Evolutionary conservation across 2,888 invertebrate species (phyloP), one percentile per base, ranked within the genome.

Genomic region (Nemotelus nigrinus): DNA sequence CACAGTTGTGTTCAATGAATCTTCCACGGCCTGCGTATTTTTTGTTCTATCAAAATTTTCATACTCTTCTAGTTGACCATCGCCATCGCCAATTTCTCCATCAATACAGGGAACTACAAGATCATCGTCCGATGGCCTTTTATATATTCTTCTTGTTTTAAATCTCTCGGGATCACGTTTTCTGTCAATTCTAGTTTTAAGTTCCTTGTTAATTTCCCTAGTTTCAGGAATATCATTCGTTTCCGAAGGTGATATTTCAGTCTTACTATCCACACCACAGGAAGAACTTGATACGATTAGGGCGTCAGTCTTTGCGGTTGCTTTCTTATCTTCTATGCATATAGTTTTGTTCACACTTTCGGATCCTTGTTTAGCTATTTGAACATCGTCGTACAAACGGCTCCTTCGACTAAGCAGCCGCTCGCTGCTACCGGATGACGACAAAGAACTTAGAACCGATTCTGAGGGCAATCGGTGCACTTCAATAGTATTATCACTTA

Each of bases 101-200:
- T 86, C 86, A 80, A 86, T 86, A 82, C 86, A 86, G 83, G 86
- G 86, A 82, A 86, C 86, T 83, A 85, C 83, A 79, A 86, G 82
- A 77, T 84, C 83, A 68, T 78, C 80, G 80, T 78, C 80, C 75
- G 80, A 77, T 72, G 82, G 80, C 82, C 78, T 80, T 71, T 83
- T 85, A 43, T 84, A 84, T 76, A 87, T 85, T 82, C 86, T 84
- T 77, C 87, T 87, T n/a, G 87, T 87, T 82, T 86, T 87, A 77
- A 87, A 87, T 44, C 87, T 86, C 80, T 87, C 87, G 10, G 86
- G 85, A 82, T 87, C 85, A 25, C 85, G 82, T 72, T 83, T 83
- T 25, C 85, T 85, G 68, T 85, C 84, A 5, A 74, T 71, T 76
- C 81, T 81, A 79, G 80, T 80, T 79, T 79, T 80, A 3, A 43